Evolutionary conservation across 1,140 invertebrate genomes (phyloP).

Genomic region (Heliconius congener): DNA sequence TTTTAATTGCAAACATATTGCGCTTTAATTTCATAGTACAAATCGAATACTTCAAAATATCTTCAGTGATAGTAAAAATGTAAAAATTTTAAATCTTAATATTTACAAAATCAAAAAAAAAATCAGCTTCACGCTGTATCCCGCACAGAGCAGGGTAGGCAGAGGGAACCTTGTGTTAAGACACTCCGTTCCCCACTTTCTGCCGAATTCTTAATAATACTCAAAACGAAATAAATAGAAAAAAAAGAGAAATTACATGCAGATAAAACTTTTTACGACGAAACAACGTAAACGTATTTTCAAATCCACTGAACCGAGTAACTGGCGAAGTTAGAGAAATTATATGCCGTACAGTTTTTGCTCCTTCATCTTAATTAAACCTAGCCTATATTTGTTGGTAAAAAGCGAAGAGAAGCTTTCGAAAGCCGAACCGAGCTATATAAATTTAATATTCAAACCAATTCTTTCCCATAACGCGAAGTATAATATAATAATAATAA

Average conservation of each 20-base stretch:
- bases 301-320: slow-evolving; percentile 55
- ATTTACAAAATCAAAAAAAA: slow-evolving; percentile 32
- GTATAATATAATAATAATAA: slow-evolving; percentile 69
- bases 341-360: slow-evolving; percentile 59
- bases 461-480: slow-evolving; percentile 67
- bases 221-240: neutral
- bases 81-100: neutral
- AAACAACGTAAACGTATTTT: slow-evolving; percentile 29
- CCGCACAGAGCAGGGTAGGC: too few species aligned
- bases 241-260: slow-evolving; percentile 12
- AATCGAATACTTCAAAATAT: too few species aligned
- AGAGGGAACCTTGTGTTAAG: too few species aligned
- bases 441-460: slow-evolving; percentile 41
- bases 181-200: too few species aligned
- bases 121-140: neutral
- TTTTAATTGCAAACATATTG: too few species aligned
- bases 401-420: slow-evolving; percentile 36
- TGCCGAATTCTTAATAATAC: too few species aligned
- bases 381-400: slow-evolving; percentile 28
- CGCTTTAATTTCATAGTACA: too few species aligned
- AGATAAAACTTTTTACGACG: slow-evolving; percentile 30
- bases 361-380: slow-evolving; percentile 57
- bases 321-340: slow-evolving; percentile 56
- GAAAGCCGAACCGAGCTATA: slow-evolving; percentile 24
- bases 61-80: too few species aligned